Evolutionary conservation across 2,888 invertebrate species (phyloP).

Genomic region (Patella caerulea): DNA sequence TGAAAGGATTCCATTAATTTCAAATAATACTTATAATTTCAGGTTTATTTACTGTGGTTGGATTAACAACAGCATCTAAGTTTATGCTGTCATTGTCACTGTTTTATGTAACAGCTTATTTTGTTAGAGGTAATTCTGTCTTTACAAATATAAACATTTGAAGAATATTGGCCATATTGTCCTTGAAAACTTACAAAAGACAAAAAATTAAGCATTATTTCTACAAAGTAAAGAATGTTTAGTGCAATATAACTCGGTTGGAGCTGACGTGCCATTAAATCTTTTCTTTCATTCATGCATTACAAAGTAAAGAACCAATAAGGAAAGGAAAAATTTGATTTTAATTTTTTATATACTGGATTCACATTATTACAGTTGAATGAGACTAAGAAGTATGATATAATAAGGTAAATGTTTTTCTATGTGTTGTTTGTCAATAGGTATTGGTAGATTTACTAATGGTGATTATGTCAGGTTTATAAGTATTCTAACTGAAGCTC

Average conservation of each 20-base stretch:
- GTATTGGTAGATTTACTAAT: slow-evolving; percentile 53
- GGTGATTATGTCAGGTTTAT: slow-evolving; percentile 54
- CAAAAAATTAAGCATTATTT: no score
- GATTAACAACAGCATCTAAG: slow-evolving; percentile 45
- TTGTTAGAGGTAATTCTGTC: slow-evolving; percentile 49
- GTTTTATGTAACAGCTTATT: slow-evolving; percentile 49
- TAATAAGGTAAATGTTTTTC: not conserved
- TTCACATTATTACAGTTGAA: no score
- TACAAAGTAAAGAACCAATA: no score
- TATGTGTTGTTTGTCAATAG: slow-evolving; percentile 32
- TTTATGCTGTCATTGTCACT: slow-evolving; percentile 46
- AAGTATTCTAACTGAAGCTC: slow-evolving; percentile 44
- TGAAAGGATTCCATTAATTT: no score
- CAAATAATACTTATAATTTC: slow-evolving; percentile 17
- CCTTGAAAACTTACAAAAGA: not conserved
- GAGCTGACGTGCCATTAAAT: no score
- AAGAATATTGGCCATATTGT: no score
- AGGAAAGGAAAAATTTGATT: no score
- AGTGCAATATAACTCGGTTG: no score
- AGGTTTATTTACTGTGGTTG: slow-evolving; percentile 57
- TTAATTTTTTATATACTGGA: no score
- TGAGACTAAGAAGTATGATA: no score
- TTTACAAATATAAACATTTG: not conserved
- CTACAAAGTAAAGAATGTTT: no score
- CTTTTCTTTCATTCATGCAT: no score